Percentiles rank a stretch among this genome's conserved stretches.
These are phyloP conservation scores for Dicaeum eximium DNA, from an alignment of 2,113 vertebrate genomes.

Conservation along the genomic window DNA sequence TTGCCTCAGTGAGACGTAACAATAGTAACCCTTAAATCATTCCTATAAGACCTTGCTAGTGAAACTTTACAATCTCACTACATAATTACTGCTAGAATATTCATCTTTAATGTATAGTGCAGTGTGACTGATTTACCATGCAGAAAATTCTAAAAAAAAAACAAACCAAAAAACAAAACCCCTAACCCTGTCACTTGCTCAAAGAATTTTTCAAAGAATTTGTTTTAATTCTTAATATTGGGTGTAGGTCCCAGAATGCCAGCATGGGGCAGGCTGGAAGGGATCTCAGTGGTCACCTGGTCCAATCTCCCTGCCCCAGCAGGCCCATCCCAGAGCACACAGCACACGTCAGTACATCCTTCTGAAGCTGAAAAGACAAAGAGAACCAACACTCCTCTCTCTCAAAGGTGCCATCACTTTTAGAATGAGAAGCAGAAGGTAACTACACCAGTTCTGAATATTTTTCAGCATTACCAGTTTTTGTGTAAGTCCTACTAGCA, in stretches of 20 bases:
- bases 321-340: background rate
- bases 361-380: background rate
- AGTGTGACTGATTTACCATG: background rate
- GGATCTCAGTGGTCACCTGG: no score
- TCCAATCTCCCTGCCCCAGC: background rate
- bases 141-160: background rate
- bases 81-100: background rate
- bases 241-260: background rate
- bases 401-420: background rate
- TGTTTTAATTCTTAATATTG: background rate
- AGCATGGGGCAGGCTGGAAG: background rate
- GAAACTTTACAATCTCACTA: background rate
- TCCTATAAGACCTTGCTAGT: background rate
- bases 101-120: rapidly evolving
- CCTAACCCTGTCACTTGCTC: background rate
- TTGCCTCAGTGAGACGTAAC: background rate
- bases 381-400: background rate
- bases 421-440: background rate
- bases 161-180: no score
- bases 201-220: background rate
- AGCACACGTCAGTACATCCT: background rate
- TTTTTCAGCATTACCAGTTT: background rate
- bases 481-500: background rate
- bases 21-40: background rate
- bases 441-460: background rate